phyloP scores from a whole-genome alignment of 2,797 vertebrate genomes.

The Halcyon badia region DNA sequence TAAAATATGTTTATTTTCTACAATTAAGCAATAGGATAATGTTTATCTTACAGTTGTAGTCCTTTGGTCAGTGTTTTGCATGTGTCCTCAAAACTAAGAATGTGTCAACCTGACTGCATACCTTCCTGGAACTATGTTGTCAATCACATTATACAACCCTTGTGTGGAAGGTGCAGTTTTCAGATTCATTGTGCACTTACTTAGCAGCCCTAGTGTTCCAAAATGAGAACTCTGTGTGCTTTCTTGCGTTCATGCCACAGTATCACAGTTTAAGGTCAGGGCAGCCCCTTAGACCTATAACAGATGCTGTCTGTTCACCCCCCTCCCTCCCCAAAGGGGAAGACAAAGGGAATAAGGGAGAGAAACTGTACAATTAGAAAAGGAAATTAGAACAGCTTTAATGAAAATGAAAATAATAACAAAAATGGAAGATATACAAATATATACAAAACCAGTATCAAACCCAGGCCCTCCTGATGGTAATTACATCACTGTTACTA shows the following conservation, averaged over 20 bases:
- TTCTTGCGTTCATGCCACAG: background rate
- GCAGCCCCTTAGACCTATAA: too few species aligned
- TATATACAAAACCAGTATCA: too few species aligned
- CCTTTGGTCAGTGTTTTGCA: background rate
- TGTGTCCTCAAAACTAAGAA: background rate
- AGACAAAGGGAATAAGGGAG: too few species aligned
- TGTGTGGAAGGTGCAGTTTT: background rate
- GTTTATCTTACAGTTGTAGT: background rate
- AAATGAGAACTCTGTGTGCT: background rate
- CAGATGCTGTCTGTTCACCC: too few species aligned
- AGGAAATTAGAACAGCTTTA: too few species aligned
- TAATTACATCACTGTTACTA: too few species aligned
- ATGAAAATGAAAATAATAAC: too few species aligned
- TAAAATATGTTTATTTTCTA: background rate
- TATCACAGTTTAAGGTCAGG: too few species aligned
- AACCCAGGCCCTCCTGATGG: too few species aligned
- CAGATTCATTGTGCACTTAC: background rate
- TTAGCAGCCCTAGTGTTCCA: background rate
- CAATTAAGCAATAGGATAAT: background rate
- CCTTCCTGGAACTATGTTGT: background rate
- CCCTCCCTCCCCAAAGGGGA: too few species aligned
- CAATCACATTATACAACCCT: background rate
- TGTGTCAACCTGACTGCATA: background rate
- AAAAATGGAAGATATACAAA: too few species aligned
- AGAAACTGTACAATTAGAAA: too few species aligned